Conservation (phyloP, 2,113 vertebrate genomes). For the Seriola dumerili region DNA sequence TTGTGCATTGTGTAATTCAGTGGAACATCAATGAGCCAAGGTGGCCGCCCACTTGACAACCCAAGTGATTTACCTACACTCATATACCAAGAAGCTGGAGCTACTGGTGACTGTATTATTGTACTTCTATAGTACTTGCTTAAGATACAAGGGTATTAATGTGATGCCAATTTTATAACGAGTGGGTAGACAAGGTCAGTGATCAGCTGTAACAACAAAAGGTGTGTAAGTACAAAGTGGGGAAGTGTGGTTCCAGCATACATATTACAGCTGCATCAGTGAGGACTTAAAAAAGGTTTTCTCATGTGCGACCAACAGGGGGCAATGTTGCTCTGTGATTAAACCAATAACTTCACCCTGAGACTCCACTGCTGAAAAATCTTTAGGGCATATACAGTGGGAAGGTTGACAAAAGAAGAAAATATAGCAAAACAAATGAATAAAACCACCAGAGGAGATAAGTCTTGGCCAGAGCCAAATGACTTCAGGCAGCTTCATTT, state of each 20-base stretch:
- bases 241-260: constrained; percentile 30
- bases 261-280: constrained; percentile 16
- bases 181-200: constrained; percentile 52
- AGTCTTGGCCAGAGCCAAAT: constrained; percentile 68
- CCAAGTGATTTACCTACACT: not conserved
- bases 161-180: constrained; percentile 22
- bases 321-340: constrained; percentile 83
- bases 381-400: constrained; percentile 57
- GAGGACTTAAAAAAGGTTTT: constrained; percentile 16
- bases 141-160: constrained; percentile 22
- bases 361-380: constrained; percentile 42
- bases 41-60: not conserved
- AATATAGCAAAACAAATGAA: constrained; percentile 78
- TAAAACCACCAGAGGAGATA: constrained; percentile 75
- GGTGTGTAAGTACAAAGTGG: constrained; percentile 3
- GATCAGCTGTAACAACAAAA: constrained; percentile 34
- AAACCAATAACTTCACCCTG: constrained; percentile 27
- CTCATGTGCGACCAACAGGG: constrained; percentile 77
- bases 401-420: constrained; percentile 64
- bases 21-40: not conserved
- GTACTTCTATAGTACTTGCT: not conserved
- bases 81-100: not conserved
- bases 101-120: constrained; percentile 2
- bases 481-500: constrained; percentile 76
- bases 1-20: constrained; percentile 24